Evolutionary conservation across 2,797 vertebrate genomes (phyloP), one percentile per base, ranked within the genome.

Genomic region (Lycodopsis pacificus): DNA sequence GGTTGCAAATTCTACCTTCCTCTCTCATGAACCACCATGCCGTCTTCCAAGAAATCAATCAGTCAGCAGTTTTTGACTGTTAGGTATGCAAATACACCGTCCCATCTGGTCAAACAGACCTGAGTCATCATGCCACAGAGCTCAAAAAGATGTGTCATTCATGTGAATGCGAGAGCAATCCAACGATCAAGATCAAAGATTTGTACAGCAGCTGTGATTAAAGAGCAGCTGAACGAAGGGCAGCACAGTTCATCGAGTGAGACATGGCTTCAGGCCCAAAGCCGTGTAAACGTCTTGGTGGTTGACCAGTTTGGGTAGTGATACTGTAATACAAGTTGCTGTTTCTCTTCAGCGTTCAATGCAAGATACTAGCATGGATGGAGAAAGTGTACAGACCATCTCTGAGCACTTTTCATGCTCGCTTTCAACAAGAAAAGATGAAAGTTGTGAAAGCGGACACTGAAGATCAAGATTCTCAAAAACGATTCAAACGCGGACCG

Each of bases 61-160:
- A 80, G 87, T 92, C 83, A 89, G 84, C 87, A 78, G 79, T 92
- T 92, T 92, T 92, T 95, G 95, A 94, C 94, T 85, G 93, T 93
- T 93, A 88, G 94, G 78, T 95, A 99, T 98, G 97, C 98, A 99
- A 99, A 98, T 97, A 84, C 81, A 89, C 86, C 92, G 86, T 83
- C 86, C 93, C 97, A 97, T 95, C 97, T 98, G 96, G 92, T 90
- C 79, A 90, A 81, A 63, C 73, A 85, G 68, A 71, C 89, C 89
- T 89, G 92, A 93, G 86, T 92, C 91, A 93, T 82, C 51, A 11
- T 22, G 84, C 67, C 65, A 75, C 74, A 77, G 53, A 81, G 2
- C 53, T 53, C 20, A 68, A 70, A 56, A 79, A 46, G 46, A 32
- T 51, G 49, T 0, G 30, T 85, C 73, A 76, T 25, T 5, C 11